Conservation (phyloP, 2,888 invertebrate species). For the Campaea margaritaria region DNA sequence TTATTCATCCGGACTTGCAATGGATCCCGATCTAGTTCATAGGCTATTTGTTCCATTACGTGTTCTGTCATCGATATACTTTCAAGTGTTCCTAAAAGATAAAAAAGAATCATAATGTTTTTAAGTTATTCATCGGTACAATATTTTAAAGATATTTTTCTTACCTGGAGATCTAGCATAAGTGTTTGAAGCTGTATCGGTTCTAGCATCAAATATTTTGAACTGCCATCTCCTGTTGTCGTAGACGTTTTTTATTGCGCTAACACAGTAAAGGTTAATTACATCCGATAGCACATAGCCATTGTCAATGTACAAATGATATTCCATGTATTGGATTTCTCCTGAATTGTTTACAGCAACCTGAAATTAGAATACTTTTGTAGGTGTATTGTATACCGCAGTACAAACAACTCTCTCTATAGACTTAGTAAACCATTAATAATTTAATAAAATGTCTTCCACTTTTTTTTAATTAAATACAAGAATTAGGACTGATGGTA, state of each 20-base stretch:
- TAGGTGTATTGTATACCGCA: no score
- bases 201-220: conserved; percentile 75
- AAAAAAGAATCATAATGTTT: not conserved
- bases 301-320: conserved; percentile 81
- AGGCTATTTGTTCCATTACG: conserved; percentile 88
- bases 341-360: conserved; percentile 86
- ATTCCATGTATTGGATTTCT: conserved; percentile 87
- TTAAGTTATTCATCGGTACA: no score
- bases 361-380: conserved; percentile 40
- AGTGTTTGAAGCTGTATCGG: conserved; percentile 88
- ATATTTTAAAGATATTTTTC: not conserved
- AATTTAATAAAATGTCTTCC: no score
- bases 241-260: conserved; percentile 86
- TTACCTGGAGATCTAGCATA: conserved; percentile 89
- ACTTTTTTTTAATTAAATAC: no score
- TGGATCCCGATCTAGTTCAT: conserved; percentile 83
- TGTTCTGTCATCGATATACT: conserved; percentile 86
- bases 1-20: conserved; percentile 75
- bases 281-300: conserved; percentile 85
- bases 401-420: no score
- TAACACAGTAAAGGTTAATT: conserved; percentile 55
- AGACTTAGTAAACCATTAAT: no score
- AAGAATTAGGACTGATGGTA: no score
- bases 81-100: conserved; percentile 85
- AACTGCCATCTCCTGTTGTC: conserved; percentile 75